Conservation (phyloP, 2,888 invertebrate genomes). For the Polydrusus tereticollis region DNA sequence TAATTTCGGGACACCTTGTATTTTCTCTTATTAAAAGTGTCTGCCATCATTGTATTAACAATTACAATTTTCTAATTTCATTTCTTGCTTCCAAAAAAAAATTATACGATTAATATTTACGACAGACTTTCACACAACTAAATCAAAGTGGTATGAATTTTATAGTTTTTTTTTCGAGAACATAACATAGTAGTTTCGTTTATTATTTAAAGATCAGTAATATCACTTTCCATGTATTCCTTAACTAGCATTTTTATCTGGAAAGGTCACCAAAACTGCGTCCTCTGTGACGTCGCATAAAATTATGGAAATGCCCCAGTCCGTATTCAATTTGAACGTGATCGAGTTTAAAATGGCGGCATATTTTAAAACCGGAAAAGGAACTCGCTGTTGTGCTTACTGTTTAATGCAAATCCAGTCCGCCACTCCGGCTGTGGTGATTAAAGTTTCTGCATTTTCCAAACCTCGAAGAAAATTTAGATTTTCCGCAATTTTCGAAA, state of each 20-base stretch:
- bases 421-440: conserved; percentile 37
- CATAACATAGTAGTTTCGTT: neutral
- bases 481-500: neutral
- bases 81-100: no score
- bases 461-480: conserved; percentile 23
- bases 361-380: conserved; percentile 62
- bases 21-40: no score
- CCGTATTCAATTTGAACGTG: conserved; percentile 67
- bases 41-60: no score
- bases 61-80: no score
- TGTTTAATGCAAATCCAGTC: conserved; percentile 51
- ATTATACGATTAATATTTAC: neutral
- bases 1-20: no score
- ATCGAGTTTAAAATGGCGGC: conserved; percentile 67
- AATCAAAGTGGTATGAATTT: neutral
- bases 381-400: conserved; percentile 48
- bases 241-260: conserved; percentile 3
- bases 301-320: conserved; percentile 66
- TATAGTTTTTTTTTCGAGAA: neutral
- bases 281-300: conserved; percentile 59
- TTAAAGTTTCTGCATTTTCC: conserved; percentile 41
- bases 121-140: neutral
- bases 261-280: conserved; percentile 26
- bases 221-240: conserved; percentile 6
- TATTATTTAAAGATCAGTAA: conserved; percentile 7